Evolutionary conservation across 2,113 vertebrate genomes (phyloP), one percentile per base, ranked within the genome.

Genomic region (Naja naja): DNA sequence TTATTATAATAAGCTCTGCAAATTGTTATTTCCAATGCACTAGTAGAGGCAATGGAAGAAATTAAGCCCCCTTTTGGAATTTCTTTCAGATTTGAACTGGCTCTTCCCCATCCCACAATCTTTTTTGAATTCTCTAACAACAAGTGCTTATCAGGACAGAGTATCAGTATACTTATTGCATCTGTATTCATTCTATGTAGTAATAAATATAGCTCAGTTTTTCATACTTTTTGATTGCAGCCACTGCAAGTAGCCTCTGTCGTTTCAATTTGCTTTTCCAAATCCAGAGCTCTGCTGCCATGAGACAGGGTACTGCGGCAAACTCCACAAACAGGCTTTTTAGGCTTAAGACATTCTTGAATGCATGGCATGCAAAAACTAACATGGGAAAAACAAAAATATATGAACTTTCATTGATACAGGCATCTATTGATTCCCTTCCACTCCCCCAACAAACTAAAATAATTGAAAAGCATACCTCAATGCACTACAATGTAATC

Each of bases 341-440:
- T 99, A 89, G 99, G 98, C 94, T 99, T 99, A 94, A 99, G 97
- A 94, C 99, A 99, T 91, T 99, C 98, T 97, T 99, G 98, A 96
- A 99, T 98, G 98, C 99, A 99, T 3, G 97, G 97, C 5, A 98
- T 97, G 96, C 99, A 99, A 96, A 99, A 99, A 93, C 99, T 99
- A 96, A 30, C 23, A 94, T 4, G 9, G 16, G 20, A 97, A 54
- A 89, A 94, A 0, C 94, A 8, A 60, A 25, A 25, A 30, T 34
- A 47, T 91, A 85, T 89, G 27, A 81, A 53, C 69, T 25, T 0
- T 23, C 8, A 89, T 0, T 88, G 47, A 92, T 69, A 14, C 27
- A 89, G 52, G 30, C 91, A 91, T 81, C 18, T 30, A 14, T 56
- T 23, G 1, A 25, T 54, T 39, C 27, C n/a, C 0, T 0, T 52